Base-by-base conservation (phyloP, 2,888 invertebrate genomes). In the Tetranychus piercei region DNA sequence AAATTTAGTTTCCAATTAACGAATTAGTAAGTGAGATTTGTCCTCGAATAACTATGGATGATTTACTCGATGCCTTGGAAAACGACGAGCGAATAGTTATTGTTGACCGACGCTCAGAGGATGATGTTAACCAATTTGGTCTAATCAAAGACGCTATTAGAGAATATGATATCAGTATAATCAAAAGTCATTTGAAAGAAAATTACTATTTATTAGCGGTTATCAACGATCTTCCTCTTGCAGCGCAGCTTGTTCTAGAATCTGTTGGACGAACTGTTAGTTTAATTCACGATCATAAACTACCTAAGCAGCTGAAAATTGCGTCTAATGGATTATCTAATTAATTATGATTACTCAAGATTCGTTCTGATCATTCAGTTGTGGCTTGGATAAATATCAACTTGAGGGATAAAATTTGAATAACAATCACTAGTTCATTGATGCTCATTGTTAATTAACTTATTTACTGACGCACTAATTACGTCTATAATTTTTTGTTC, bases 1-100 rank as follows among this genome's bases (percentile, higher is more conserved):
- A 5, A 9, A 15, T 73, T 15, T 11, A 73, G 73, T 73, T 73
- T 71, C 69, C 72, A n/a, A 22, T 75, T 20, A 73, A 76, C 18
- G 71, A 72, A 44, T 64, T 76, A 6, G 74, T 65, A 20, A 43
- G 22, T 8, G 70, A 76, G n/a, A 45, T 44, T 23, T 20, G 70
- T 44, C 75, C 76, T n/a, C 71, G 75, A 11, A 76, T 76, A 43
- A 67, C 76, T 34, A n/a, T 75, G 5, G 55, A 71, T 8, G 76
- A 76, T n/a, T 66, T 73, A 66, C 9, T 73, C 18, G 44, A 43
- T 22, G 22, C 34, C 5, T 69, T 11, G 9, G 69, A 69, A 69
- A 20, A 11, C 34, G 72, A 43, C 34, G 72, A 72, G 11, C 18
- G 72, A n/a, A 44, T 75, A 7, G 69, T 75, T 9, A 72, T 76